These are phyloP conservation scores for Orussus abietinus DNA, from an alignment of 1,140 invertebrate genomes.

Conservation along the genomic window DNA sequence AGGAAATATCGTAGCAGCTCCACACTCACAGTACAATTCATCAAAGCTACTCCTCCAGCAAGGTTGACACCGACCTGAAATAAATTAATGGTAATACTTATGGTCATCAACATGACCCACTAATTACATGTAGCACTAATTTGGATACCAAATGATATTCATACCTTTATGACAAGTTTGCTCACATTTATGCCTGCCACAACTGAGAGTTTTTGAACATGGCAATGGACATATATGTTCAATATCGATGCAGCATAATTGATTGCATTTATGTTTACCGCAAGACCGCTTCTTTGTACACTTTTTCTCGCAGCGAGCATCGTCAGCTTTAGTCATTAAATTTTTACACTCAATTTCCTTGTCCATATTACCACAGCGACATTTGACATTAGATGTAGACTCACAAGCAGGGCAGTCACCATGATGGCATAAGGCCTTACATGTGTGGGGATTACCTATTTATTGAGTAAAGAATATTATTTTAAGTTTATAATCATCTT, in stretches of 20 bases:
- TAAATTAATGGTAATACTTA: not conserved
- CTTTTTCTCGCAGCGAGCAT: conserved; percentile 78
- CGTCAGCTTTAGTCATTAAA: conserved; percentile 64
- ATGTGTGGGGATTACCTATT: conserved; percentile 66
- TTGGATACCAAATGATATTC: not conserved
- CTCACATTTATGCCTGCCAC: conserved; percentile 85
- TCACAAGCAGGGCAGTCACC: conserved; percentile 81
- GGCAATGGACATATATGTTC: conserved; percentile 81
- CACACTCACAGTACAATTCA: conserved; percentile 90
- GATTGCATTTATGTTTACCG: conserved; percentile 85
- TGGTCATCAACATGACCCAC: not conserved
- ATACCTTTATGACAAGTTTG: conserved; percentile 80
- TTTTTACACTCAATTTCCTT: conserved; percentile 78
- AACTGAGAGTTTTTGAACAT: conserved; percentile 77
- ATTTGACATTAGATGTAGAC: conserved; percentile 71
- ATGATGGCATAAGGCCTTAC: conserved; percentile 72
- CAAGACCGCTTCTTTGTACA: conserved; percentile 86
- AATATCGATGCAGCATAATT: conserved; percentile 78
- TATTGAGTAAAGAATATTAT: conserved; percentile 16
- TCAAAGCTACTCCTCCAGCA: conserved; percentile 86
- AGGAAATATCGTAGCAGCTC: conserved; percentile 77
- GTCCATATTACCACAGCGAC: conserved; percentile 87
- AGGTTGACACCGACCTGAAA: conserved; percentile 66
- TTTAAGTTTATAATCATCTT: conserved; percentile 9
- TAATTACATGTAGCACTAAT: conserved; percentile 1